These are phyloP conservation scores for Botia almorhae DNA, from an alignment of 2,797 vertebrate species.

Conservation along the genomic window DNA sequence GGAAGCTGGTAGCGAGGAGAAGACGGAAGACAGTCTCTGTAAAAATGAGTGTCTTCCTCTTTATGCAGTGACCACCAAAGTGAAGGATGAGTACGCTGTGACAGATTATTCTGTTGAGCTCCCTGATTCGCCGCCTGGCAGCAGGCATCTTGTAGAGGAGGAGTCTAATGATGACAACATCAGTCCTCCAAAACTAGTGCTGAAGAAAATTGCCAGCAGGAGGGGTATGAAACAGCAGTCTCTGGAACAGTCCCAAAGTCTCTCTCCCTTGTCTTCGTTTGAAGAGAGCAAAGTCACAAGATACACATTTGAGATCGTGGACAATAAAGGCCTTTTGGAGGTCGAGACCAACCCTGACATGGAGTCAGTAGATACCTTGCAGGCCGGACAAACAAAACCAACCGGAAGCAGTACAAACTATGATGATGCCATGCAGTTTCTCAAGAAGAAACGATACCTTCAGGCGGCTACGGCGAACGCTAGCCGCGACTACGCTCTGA, in stretches of 20 bases:
- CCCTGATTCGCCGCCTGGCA: constrained; percentile 83
- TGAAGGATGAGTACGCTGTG: constrained; percentile 97
- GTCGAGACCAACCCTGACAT: constrained; percentile 88
- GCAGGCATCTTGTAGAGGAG: constrained; percentile 81
- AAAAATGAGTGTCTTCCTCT: constrained; percentile 91
- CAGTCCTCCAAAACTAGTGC: constrained; percentile 90
- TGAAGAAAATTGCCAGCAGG: constrained; percentile 93
- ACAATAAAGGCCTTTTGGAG: constrained; percentile 92
- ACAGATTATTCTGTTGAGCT: constrained; percentile 93
- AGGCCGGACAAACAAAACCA: constrained; percentile 89
- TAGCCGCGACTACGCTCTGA: constrained; percentile 90
- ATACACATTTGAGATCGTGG: constrained; percentile 95
- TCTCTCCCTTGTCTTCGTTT: constrained; percentile 88
- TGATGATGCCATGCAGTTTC: constrained; percentile 98
- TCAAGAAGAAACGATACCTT: constrained; percentile 98
- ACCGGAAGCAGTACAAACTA: constrained; percentile 94
- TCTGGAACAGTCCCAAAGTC: constrained; percentile 83
- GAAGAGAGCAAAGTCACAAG: constrained; percentile 93
- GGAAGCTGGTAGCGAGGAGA: constrained; percentile 77
- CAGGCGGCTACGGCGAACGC: constrained; percentile 88
- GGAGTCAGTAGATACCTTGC: constrained; percentile 89
- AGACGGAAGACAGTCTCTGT: constrained; percentile 83
- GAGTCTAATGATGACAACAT: constrained; percentile 85
- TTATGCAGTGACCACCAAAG: constrained; percentile 89
- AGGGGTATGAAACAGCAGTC: constrained; percentile 84